A percentile compares a stretch with the other conserved stretches of the same genome.
Evolutionary conservation across 2,888 invertebrate species (phyloP).

Genomic region (Drosophila neonasuta): DNA sequence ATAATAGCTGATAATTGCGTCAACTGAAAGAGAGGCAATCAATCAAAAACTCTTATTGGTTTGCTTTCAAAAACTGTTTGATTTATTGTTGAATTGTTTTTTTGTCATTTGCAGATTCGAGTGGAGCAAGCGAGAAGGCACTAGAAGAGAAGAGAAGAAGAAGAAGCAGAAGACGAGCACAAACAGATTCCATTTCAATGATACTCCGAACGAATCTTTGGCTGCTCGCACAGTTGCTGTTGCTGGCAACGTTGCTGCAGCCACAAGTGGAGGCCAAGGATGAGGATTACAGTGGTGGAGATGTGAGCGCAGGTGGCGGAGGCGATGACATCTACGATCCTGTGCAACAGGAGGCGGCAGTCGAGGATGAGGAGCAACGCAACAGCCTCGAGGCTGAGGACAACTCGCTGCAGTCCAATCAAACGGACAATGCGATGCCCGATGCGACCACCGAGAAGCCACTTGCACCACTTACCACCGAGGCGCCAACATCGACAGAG

Average conservation of each 20-base stretch:
- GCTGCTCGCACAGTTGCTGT: constrained; percentile 28
- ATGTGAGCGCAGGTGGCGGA: background rate
- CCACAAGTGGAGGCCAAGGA: constrained; percentile 37
- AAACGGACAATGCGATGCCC: constrained; percentile 22
- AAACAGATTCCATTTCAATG: constrained; percentile 41
- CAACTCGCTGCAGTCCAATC: constrained; percentile 10
- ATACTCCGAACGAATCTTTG: constrained; percentile 60
- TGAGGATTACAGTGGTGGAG: constrained; percentile 46
- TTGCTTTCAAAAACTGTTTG: constrained; percentile 59
- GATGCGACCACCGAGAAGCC: constrained; percentile 27
- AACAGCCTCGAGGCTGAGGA: constrained; percentile 59
- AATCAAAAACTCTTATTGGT: constrained; percentile 47
- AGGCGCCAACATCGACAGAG: constrained; percentile 24
- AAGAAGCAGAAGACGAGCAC: constrained; percentile 14
- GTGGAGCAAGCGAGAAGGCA: constrained; percentile 19
- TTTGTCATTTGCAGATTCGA: constrained; percentile 44
- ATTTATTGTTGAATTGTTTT: constrained; percentile 35
- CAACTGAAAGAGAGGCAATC: constrained; percentile 62
- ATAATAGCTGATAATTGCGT: constrained; percentile 65
- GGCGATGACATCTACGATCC: constrained; percentile 71
- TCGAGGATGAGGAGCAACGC: constrained; percentile 55
- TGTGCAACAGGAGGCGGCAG: constrained; percentile 61
- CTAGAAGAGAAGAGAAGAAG: background rate
- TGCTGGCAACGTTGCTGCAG: constrained; percentile 29
- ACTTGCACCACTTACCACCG: constrained; percentile 24